Evolutionary conservation across 2,797 vertebrate genomes (phyloP).

Genomic region (Gadopsis marmoratus): DNA sequence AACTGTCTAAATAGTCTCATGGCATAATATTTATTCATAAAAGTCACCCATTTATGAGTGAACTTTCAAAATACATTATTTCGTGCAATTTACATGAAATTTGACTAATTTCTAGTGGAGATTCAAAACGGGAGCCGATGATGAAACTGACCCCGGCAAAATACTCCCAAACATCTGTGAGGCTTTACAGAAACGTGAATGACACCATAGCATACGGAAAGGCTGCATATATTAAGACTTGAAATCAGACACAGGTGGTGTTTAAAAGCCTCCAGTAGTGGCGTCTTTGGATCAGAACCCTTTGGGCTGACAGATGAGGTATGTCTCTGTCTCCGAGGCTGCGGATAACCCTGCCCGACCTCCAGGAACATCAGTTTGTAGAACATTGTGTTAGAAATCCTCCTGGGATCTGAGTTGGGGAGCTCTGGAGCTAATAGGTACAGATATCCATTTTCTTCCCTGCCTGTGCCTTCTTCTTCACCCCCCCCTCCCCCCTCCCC

Average conservation of each 20-base stretch:
- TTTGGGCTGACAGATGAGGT: constrained; percentile 72
- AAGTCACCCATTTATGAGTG: constrained; percentile 50
- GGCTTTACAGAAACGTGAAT: constrained; percentile 17
- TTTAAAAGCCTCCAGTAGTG: constrained; percentile 30
- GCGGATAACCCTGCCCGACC: constrained; percentile 77
- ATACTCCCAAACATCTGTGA: neutral
- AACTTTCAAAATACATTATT: constrained; percentile 45
- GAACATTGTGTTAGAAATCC: constrained; percentile 79
- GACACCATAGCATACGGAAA: neutral
- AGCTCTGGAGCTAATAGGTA: constrained; percentile 81
- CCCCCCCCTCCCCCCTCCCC: constrained; percentile 36
- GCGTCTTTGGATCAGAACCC: constrained; percentile 60
- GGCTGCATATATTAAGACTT: constrained; percentile 27
- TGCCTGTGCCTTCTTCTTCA: constrained; percentile 67
- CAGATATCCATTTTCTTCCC: constrained; percentile 83
- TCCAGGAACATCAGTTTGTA: constrained; percentile 83
- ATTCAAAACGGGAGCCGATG: constrained; percentile 22
- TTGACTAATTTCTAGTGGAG: constrained; percentile 35
- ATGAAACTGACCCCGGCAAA: constrained; percentile 18
- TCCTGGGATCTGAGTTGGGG: constrained; percentile 72
- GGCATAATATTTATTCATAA: constrained; percentile 58
- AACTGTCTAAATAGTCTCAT: constrained; percentile 47
- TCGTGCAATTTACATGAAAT: constrained; percentile 52
- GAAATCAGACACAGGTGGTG: constrained; percentile 37
- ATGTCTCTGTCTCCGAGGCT: constrained; percentile 67